phyloP scores from a whole-genome alignment of 2,113 vertebrate species.

The Albula goreensis region DNA sequence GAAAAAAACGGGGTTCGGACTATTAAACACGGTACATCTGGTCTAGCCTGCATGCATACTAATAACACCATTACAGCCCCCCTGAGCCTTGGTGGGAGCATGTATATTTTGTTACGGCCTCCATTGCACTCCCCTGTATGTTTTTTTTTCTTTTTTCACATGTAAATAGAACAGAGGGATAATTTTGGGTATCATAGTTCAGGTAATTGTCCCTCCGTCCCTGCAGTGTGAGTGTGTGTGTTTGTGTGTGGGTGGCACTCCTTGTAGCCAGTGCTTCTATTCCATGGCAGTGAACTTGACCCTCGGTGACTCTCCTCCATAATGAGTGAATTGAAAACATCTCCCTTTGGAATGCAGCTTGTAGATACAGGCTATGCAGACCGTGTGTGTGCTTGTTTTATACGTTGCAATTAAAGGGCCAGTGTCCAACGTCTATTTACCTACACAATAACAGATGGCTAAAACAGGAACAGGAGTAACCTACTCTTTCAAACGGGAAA shows the following conservation, averaged over 20 bases:
- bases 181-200: slow-evolving; percentile 91
- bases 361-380: slow-evolving; percentile 77
- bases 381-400: slow-evolving; percentile 55
- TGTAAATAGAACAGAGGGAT: slow-evolving; percentile 88
- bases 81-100: slow-evolving; percentile 76
- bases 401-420: slow-evolving; percentile 86
- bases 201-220: slow-evolving; percentile 77
- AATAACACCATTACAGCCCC: slow-evolving; percentile 88
- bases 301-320: slow-evolving; percentile 86
- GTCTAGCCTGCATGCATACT: slow-evolving; percentile 89
- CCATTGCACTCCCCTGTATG: slow-evolving; percentile 62
- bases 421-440: slow-evolving; percentile 73
- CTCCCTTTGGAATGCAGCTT: slow-evolving; percentile 95
- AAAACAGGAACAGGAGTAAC: slow-evolving; percentile 24
- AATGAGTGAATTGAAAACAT: slow-evolving; percentile 99
- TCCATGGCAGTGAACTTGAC: slow-evolving; percentile 98
- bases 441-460: slow-evolving; percentile 53
- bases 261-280: slow-evolving; percentile 83
- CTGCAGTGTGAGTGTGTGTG: slow-evolving; percentile 48
- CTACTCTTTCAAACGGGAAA: background rate
- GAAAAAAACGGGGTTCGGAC: slow-evolving; percentile 58
- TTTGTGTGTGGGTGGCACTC: slow-evolving; percentile 77
- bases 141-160: slow-evolving; percentile 65
- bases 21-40: slow-evolving; percentile 89
- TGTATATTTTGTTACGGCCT: slow-evolving; percentile 90